Evolutionary conservation across 2,113 vertebrate genomes (phyloP), one percentile per base, ranked within the genome.

Genomic region (Meriones unguiculatus): DNA sequence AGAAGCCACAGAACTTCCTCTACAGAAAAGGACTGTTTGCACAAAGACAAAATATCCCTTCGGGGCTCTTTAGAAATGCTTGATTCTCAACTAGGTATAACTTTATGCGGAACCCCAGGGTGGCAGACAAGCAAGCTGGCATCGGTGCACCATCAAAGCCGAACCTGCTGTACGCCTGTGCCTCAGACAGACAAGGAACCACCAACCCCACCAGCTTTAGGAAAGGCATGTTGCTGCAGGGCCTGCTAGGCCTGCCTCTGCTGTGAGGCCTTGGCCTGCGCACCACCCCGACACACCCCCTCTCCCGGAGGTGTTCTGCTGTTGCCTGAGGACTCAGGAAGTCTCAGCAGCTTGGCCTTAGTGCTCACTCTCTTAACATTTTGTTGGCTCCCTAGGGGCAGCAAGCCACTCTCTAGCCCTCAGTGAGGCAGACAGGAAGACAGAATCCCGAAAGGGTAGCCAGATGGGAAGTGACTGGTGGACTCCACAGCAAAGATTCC

Each of bases 1-100:
- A 95, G 95, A 96, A 88, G 90, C 92, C 77, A 46, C 94, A 89
- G 80, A 91, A 69, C 89, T 95, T 92, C 95, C 89, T 96, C 85
- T 64, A 67, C 94, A 97, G 95, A 97, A 97, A 97, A 95, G 95
- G n/a, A 67, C 92, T 98, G 96, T 98, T 97, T 97, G 97, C 95
- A 95, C 95, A 97, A 62, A 95, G 93, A 2, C 32, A 94, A 97
- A 97, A 94, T 70, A 94, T 89, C 93, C 96, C 97, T 97, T 64
- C 81, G 70, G 97, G 96, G 90, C 97, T 97, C 95, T 97, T 97
- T 62, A 97, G 92, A 95, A 97, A 95, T 0, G 92, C 97, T 97
- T 98, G 92, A 92, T 72, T 95, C 90, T 97, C 97, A 97, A 92
- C 93, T 93, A 95, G 94, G 93, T 97, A 93, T 88, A 95, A 95